Percentiles rank a stretch among this genome's conserved stretches.
These are phyloP conservation scores for Chiroxiphia lanceolata DNA, from an alignment of 2,797 vertebrate species.

Conservation along the genomic window DNA sequence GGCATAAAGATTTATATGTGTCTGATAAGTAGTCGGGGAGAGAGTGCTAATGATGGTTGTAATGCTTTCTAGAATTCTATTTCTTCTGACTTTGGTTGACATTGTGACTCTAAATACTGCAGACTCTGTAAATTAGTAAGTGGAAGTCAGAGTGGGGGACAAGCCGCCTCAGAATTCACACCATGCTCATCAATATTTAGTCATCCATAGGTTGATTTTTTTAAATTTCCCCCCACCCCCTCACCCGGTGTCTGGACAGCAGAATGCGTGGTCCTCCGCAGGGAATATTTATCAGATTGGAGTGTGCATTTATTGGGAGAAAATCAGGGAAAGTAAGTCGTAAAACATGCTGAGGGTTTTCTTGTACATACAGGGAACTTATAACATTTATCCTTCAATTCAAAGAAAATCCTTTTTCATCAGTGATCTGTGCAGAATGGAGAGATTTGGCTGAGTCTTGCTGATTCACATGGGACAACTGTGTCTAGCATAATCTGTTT, in stretches of 20 bases:
- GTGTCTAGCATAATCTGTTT: conserved; percentile 42
- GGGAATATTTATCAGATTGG: neutral
- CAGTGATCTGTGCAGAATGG: neutral
- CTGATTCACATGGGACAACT: neutral
- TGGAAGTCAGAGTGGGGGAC: neutral
- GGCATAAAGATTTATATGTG: conserved; percentile 60
- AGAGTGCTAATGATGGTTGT: conserved; percentile 51
- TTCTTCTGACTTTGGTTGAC: conserved; percentile 65
- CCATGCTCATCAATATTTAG: neutral
- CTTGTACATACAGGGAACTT: neutral
- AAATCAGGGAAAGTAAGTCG: neutral
- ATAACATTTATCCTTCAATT: neutral
- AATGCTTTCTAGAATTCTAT: conserved; percentile 56
- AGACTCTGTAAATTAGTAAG: conserved; percentile 44
- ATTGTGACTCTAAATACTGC: conserved; percentile 56
- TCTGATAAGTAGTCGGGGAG: conserved; percentile 52
- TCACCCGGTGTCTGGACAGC: neutral
- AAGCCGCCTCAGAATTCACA: neutral
- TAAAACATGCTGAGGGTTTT: neutral
- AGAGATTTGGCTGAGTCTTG: neutral
- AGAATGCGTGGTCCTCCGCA: neutral
- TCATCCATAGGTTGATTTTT: neutral
- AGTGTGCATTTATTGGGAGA: neutral
- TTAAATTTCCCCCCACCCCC: fast-evolving
- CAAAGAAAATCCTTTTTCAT: neutral